Conservation (phyloP, 2,888 invertebrate genomes). For the Cryptosula pallasiana region DNA sequence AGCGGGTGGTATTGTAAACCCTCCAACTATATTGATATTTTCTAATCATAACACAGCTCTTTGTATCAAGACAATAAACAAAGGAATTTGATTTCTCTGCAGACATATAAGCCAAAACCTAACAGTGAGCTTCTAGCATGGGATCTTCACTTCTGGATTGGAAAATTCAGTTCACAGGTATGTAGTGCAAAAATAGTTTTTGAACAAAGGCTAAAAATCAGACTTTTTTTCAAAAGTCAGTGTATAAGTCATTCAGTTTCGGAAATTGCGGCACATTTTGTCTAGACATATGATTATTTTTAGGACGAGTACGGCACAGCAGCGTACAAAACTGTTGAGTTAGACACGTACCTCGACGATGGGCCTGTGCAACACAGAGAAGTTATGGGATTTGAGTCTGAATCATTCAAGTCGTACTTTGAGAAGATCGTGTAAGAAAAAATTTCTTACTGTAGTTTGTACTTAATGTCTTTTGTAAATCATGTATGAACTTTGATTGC, state of each 20-base stretch:
- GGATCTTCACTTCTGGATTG: constrained; percentile 54
- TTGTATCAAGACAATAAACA: too few relatives aligned
- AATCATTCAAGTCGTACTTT: constrained; percentile 48
- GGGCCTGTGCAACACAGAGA: constrained; percentile 49
- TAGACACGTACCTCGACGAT: constrained; percentile 49
- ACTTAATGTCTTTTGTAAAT: background rate
- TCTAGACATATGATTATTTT: constrained; percentile 25
- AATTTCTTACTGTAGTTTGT: background rate
- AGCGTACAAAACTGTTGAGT: constrained; percentile 53
- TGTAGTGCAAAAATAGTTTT: background rate
- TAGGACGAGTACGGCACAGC: constrained; percentile 53
- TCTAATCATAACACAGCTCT: too few relatives aligned
- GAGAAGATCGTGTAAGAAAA: constrained; percentile 29
- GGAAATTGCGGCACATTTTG: too few relatives aligned
- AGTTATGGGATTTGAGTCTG: constrained; percentile 47
- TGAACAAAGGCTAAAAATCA: too few relatives aligned
- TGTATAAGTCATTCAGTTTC: too few relatives aligned
- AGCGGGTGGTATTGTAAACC: too few relatives aligned
- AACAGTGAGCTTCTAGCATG: constrained; percentile 39
- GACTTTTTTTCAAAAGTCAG: too few relatives aligned
- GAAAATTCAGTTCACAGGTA: constrained; percentile 51
- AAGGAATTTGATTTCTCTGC: too few relatives aligned
- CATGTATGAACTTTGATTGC: background rate
- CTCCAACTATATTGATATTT: too few relatives aligned
- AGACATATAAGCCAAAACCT: constrained; percentile 44